Evolutionary conservation across 2,113 vertebrate genomes (phyloP).

Genomic region (Benitochromis conjunctus): DNA sequence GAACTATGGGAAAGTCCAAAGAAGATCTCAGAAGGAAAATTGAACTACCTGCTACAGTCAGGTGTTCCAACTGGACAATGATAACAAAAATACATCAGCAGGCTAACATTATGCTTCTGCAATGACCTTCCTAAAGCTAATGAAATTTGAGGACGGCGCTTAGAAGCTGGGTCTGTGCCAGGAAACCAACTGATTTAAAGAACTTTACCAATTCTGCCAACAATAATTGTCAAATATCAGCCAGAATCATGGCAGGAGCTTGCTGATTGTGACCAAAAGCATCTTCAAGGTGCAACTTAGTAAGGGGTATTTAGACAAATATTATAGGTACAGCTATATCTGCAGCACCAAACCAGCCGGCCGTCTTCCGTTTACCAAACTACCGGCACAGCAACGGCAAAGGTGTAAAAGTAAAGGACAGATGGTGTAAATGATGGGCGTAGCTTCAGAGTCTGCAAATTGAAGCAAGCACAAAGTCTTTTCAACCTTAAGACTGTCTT

Average conservation of each 20-base stretch:
- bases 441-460: background rate
- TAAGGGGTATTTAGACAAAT: background rate
- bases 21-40: background rate
- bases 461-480: background rate
- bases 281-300: background rate
- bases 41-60: background rate
- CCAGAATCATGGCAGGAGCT: background rate
- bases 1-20: background rate
- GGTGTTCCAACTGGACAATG: background rate
- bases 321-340: background rate
- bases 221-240: background rate
- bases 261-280: background rate
- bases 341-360: background rate
- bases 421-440: background rate
- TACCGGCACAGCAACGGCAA: background rate
- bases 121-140: background rate
- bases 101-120: background rate
- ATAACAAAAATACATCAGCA: background rate
- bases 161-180: background rate
- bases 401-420: background rate
- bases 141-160: background rate
- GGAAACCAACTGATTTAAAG: background rate
- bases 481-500: background rate
- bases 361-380: background rate
- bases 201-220: background rate